Base-by-base conservation (phyloP, 2,888 invertebrate genomes). In the Dicroscelio sp. region DNA sequence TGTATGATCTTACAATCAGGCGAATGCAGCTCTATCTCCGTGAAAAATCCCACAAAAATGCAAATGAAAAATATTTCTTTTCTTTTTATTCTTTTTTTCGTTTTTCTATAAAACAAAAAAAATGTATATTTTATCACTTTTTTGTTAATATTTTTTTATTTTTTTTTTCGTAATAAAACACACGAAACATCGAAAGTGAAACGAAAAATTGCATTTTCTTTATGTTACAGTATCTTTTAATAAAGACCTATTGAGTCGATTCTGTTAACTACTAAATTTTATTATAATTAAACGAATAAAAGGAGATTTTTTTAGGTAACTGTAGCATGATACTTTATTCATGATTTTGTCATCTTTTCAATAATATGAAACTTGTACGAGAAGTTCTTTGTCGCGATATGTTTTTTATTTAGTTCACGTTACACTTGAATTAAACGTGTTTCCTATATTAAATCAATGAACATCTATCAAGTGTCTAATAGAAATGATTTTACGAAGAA, bases 1-100 rank as follows among this genome's bases (percentile, higher is more conserved):
- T 82, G 65, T 82, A 87, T 90, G 90, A 90, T 92, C 90, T 92
- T 92, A 92, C 88, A 89, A 91, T 88, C 90, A 89, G 73, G 58
- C 76, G 84, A 82, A 87, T 80, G 84, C 90, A 76, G 85, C 67
- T 87, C 30, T 86, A 82, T 65, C 17, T 48, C 33, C 23, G 60
- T 60, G 14, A 78, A 89, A 83, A 73, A 73, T 31, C 75, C 31
- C n/a, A 35, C 60, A 71, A 79, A 55, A 69, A n/a, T 35, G 83
- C 38, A 85, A 55, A 88, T 65, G 20, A 25, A 75, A 88, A 79
- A 75, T 88, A 87, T n/a, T 55, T 55, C 20, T 55, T 71, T 84
- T 78, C 58, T 48, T 12, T 33, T 17, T 60, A 20, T 30, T 69
- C 63, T 79, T 86, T 58, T 60, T 20, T 23, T 85, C 12, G 33